phyloP scores from a whole-genome alignment of 2,797 vertebrate species.

The Loris lydekkerianus region DNA sequence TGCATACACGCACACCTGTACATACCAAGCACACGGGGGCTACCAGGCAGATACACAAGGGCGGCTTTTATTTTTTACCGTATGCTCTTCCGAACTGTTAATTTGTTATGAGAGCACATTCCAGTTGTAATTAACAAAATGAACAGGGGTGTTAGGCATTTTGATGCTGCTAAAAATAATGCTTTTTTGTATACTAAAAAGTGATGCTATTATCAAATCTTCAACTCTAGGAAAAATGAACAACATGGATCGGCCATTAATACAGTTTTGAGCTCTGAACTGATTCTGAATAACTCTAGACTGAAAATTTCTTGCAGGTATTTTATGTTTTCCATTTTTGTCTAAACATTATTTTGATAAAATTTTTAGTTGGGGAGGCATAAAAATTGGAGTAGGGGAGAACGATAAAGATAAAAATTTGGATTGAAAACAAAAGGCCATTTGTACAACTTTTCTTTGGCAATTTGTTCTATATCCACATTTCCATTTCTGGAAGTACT shows the following conservation, averaged over 20 bases:
- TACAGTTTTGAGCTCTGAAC: background rate
- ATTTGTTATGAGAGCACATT: background rate
- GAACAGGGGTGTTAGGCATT: background rate
- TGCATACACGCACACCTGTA: background rate
- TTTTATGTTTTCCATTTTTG: slow-evolving; percentile 8
- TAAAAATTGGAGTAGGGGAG: background rate
- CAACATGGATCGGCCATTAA: background rate
- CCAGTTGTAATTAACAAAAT: background rate
- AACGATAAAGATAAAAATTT: slow-evolving; percentile 8
- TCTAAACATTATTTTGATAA: background rate
- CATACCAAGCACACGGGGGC: background rate
- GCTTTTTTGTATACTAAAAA: background rate
- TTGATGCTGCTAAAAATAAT: slow-evolving; percentile 11
- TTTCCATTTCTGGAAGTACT: background rate
- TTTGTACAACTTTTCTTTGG: background rate
- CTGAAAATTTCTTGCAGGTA: background rate
- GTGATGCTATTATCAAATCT: background rate
- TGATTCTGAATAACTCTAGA: background rate
- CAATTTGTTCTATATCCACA: background rate
- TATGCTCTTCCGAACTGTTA: background rate
- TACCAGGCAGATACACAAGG: fast-evolving
- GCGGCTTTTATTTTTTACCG: background rate
- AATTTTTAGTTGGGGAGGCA: background rate
- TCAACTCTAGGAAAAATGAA: background rate
- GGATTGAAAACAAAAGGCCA: slow-evolving; percentile 13